Conservation (phyloP, 2,797 vertebrate genomes). For the Furcifer pardalis region DNA sequence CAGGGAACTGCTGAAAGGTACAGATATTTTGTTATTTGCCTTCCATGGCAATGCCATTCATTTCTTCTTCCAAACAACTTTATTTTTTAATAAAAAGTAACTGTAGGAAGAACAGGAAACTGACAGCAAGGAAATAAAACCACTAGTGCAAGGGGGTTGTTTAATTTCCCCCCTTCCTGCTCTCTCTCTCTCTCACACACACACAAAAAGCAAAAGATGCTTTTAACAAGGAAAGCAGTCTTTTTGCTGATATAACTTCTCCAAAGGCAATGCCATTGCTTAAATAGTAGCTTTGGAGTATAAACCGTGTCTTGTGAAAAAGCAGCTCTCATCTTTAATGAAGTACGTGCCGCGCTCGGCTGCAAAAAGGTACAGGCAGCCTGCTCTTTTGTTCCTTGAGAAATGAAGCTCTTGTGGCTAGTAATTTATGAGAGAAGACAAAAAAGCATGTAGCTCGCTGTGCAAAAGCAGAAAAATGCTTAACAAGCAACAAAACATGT, state of each 20-base stretch:
- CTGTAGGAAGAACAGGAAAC: background rate
- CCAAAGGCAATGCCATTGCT: background rate
- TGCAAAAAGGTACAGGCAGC: background rate
- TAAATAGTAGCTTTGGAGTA: background rate
- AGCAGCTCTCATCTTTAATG: conserved; percentile 45
- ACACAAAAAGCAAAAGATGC: background rate
- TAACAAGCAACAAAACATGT: conserved; percentile 28
- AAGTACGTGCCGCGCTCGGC: conserved; percentile 22
- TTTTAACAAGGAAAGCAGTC: background rate
- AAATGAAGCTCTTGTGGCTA: conserved; percentile 30
- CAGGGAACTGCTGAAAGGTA: background rate
- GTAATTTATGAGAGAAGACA: background rate
- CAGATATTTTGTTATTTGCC: background rate
- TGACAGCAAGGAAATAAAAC: background rate
- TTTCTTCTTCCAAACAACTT: background rate
- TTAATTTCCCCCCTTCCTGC: background rate
- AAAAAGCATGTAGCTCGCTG: conserved; percentile 32
- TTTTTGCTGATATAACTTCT: conserved; percentile 24
- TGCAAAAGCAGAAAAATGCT: conserved; percentile 21
- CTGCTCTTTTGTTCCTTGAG: background rate
- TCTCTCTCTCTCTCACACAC: background rate
- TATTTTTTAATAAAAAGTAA: background rate
- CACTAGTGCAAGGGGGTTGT: background rate
- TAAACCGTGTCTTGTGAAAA: background rate
- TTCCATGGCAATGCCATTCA: background rate